Conservation (phyloP, 2,113 vertebrate genomes). For the Ibidorhyncha struthersii region DNA sequence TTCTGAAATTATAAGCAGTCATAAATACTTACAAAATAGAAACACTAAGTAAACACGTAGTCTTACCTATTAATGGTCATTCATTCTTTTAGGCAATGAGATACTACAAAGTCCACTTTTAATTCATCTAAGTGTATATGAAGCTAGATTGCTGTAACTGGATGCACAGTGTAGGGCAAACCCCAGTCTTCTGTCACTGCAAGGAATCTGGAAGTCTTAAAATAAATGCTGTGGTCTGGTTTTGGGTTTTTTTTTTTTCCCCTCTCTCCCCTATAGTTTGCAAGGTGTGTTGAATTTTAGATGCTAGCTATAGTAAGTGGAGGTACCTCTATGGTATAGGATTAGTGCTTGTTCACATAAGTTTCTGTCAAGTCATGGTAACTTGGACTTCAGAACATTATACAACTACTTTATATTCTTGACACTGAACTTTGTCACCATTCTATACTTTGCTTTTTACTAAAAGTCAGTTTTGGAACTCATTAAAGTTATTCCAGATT, state of each 20-base stretch:
- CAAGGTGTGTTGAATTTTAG: not conserved
- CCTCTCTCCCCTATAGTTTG: not conserved
- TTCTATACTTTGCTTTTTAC: not conserved
- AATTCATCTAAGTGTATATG: not conserved
- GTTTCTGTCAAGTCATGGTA: not conserved
- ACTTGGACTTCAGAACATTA: not conserved
- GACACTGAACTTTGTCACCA: not conserved
- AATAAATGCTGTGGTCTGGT: not conserved
- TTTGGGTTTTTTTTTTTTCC: not conserved
- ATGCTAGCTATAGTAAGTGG: fast-evolving
- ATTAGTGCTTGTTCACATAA: not conserved
- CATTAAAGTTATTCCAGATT: not conserved
- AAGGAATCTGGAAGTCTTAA: not conserved
- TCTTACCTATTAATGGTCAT: not conserved
- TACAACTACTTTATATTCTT: not conserved
- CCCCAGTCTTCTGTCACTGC: not conserved
- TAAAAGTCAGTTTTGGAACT: not conserved
- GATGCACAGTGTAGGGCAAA: not conserved
- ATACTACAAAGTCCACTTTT: not conserved
- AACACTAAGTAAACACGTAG: not conserved
- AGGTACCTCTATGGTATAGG: not conserved
- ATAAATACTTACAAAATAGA: not conserved
- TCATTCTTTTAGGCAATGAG: not conserved
- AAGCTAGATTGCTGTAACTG: not conserved
- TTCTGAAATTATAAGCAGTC: not conserved